Evolutionary conservation across 2,797 vertebrate species (phyloP).

Genomic region (Acanthurus leucopareius): DNA sequence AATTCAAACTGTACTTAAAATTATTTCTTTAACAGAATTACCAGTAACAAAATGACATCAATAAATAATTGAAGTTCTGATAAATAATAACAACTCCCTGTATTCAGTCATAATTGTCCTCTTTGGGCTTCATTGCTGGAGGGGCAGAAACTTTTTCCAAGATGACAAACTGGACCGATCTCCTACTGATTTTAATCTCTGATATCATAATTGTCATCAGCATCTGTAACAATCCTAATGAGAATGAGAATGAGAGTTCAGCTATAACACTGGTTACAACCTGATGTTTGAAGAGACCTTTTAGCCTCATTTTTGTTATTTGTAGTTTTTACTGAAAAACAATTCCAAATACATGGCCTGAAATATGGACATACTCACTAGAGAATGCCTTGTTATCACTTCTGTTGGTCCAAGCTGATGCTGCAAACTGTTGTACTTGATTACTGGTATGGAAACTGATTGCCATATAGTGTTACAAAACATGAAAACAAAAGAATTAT

Average conservation of each 20-base stretch:
- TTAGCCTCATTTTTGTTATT: neutral
- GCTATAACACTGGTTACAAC: too few species aligned
- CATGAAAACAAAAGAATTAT: neutral
- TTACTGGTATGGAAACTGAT: neutral
- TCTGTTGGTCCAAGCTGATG: neutral
- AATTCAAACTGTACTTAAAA: too few species aligned
- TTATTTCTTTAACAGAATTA: too few species aligned
- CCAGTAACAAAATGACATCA: too few species aligned
- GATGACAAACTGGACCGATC: neutral
- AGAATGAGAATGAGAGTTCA: neutral
- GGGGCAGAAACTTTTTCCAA: neutral
- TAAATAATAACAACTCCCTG: too few species aligned
- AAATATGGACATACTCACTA: neutral
- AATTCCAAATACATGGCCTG: neutral
- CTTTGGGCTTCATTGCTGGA: neutral
- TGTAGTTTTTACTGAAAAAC: neutral
- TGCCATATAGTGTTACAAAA: conserved; percentile 3
- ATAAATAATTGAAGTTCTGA: neutral
- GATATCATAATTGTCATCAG: neutral
- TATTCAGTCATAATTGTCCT: neutral
- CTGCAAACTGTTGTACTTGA: neutral
- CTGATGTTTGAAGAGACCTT: neutral
- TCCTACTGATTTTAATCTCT: neutral
- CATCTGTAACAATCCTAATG: neutral
- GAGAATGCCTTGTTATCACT: neutral